These are phyloP conservation scores for Sebastolobus altivelis DNA, from an alignment of 2,797 vertebrate species.

Conservation along the genomic window DNA sequence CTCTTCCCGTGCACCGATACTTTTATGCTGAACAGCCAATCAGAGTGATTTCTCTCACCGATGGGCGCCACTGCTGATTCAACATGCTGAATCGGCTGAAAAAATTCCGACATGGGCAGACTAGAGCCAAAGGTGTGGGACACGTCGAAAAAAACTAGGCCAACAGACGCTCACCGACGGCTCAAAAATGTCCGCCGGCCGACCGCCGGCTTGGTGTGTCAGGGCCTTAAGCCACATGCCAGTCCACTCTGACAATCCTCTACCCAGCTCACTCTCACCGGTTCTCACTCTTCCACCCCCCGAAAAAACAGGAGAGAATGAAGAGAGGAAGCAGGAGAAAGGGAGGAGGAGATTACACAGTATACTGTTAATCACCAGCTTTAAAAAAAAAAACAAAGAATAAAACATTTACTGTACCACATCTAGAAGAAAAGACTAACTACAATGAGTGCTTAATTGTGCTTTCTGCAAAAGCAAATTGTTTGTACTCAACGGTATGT, in stretches of 20 bases:
- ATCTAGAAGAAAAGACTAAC: slow-evolving; percentile 20
- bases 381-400: slow-evolving; percentile 43
- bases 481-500: slow-evolving; percentile 42
- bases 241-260: slow-evolving; percentile 66
- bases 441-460: neutral
- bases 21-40: too few relatives aligned
- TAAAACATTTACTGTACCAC: slow-evolving; percentile 26
- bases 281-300: slow-evolving; percentile 52
- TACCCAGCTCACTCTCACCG: slow-evolving; percentile 42
- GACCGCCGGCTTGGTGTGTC: too few relatives aligned
- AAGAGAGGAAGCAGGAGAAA: slow-evolving; percentile 30
- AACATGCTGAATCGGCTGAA: too few relatives aligned
- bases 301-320: slow-evolving; percentile 62
- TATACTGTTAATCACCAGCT: slow-evolving; percentile 64
- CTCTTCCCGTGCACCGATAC: too few relatives aligned
- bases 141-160: too few relatives aligned
- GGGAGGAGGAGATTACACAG: slow-evolving; percentile 29
- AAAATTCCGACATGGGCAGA: too few relatives aligned
- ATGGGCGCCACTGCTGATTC: too few relatives aligned
- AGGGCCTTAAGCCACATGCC: slow-evolving; percentile 39
- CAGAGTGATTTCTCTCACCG: too few relatives aligned
- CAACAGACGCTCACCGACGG: too few relatives aligned
- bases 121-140: too few relatives aligned
- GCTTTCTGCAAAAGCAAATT: slow-evolving; percentile 39
- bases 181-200: too few relatives aligned